A percentile compares a stretch with the other conserved stretches of the same genome.
Conservation (phyloP, 2,797 vertebrate species). For the Periparus ater region DNA sequence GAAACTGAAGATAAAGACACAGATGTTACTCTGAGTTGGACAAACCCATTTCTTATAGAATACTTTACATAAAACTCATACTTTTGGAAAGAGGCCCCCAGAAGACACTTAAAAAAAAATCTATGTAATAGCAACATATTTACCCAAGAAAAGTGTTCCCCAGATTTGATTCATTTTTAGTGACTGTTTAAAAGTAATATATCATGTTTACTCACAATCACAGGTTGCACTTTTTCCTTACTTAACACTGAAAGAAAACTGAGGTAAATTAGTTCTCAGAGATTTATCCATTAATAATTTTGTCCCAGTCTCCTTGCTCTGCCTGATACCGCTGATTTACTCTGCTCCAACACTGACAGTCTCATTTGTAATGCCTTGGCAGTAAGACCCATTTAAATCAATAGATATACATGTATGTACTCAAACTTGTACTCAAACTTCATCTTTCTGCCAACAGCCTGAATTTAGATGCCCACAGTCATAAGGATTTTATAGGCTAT, state of each 20-base stretch:
- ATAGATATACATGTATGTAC: background rate
- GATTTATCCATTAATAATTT: conserved; percentile 32
- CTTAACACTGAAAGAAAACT: background rate
- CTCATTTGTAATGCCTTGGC: conserved; percentile 31
- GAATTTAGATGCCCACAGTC: background rate
- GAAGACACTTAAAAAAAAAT: background rate
- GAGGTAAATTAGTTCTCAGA: background rate
- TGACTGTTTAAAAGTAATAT: background rate
- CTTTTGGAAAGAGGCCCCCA: background rate
- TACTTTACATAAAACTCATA: background rate
- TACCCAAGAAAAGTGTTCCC: background rate
- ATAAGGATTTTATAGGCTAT: background rate
- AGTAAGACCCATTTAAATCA: conserved; percentile 37
- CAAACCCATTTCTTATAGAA: background rate
- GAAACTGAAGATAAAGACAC: background rate
- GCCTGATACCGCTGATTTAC: conserved; percentile 19
- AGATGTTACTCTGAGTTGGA: background rate
- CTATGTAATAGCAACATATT: background rate
- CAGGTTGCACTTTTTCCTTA: background rate
- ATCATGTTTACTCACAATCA: background rate
- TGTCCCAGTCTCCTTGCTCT: conserved; percentile 26
- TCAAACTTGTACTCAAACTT: background rate
- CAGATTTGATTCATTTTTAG: background rate
- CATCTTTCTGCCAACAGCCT: background rate
- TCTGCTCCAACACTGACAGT: background rate